phyloP scores from a whole-genome alignment of 1,140 invertebrate species.

The Pentalonia nigronervosa region DNA sequence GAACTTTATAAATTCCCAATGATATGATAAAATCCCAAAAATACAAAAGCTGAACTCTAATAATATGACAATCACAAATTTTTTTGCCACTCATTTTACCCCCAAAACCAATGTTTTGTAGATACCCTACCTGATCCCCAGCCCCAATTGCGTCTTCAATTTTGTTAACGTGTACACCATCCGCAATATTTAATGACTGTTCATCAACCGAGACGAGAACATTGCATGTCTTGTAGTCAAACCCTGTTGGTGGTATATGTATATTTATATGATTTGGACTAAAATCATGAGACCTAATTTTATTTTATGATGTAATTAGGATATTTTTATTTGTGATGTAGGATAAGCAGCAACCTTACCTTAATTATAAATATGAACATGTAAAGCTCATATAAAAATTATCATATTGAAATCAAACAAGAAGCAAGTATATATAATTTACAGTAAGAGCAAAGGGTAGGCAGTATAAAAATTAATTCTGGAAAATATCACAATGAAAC shows the following conservation, averaged over 20 bases:
- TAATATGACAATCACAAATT: slow-evolving; percentile 15
- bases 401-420: background rate
- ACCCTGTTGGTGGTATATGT: slow-evolving; percentile 73
- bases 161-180: slow-evolving; percentile 91
- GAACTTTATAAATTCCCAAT: background rate
- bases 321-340: background rate
- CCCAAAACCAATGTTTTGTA: slow-evolving; percentile 34
- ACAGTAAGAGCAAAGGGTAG: slow-evolving; percentile 5
- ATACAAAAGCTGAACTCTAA: slow-evolving; percentile 8
- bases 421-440: background rate
- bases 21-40: slow-evolving; percentile 29
- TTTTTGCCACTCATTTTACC: background rate
- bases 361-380: background rate
- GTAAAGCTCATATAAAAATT: background rate
- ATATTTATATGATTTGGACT: slow-evolving; percentile 31
- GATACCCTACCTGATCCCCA: slow-evolving; percentile 91
- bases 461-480: background rate
- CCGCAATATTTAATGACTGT: slow-evolving; percentile 96
- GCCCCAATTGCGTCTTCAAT: slow-evolving; percentile 95
- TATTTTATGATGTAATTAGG: background rate
- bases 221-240: slow-evolving; percentile 99
- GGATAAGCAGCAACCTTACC: slow-evolving; percentile 34
- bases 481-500: background rate
- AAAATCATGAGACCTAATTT: background rate
- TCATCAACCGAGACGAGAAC: slow-evolving; percentile 97